Evolutionary conservation across 2,888 invertebrate genomes (phyloP).

Genomic region (Pimpla rufipes): DNA sequence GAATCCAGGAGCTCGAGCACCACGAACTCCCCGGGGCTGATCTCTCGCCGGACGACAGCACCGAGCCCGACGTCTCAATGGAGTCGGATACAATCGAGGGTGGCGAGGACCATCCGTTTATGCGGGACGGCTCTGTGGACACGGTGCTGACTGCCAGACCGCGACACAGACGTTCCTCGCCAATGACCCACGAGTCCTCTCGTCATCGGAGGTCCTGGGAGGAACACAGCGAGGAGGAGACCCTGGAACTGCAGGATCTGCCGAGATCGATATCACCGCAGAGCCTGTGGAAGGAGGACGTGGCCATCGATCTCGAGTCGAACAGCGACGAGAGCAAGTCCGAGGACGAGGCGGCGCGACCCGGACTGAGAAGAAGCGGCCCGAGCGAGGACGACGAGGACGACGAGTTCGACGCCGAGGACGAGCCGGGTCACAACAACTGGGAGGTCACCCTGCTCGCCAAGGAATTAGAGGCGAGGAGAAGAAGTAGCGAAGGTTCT

Average conservation of each 20-base stretch:
- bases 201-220: slow-evolving; percentile 90
- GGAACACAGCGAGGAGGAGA: slow-evolving; percentile 90
- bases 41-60: slow-evolving; percentile 78
- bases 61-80: slow-evolving; percentile 81
- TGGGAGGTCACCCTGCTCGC: slow-evolving; percentile 94
- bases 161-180: slow-evolving; percentile 76
- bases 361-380: slow-evolving; percentile 75
- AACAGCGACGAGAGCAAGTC: slow-evolving; percentile 85
- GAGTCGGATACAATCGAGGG: slow-evolving; percentile 85
- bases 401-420: slow-evolving; percentile 70
- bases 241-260: slow-evolving; percentile 89
- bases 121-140: slow-evolving; percentile 86
- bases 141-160: slow-evolving; percentile 81
- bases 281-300: slow-evolving; percentile 84
- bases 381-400: slow-evolving; percentile 72
- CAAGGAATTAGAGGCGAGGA: slow-evolving; percentile 88
- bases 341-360: slow-evolving; percentile 83
- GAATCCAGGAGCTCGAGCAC: slow-evolving; percentile 90
- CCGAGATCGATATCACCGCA: slow-evolving; percentile 86
- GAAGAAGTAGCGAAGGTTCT: slow-evolving; percentile 81
- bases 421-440: slow-evolving; percentile 86
- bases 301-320: slow-evolving; percentile 84
- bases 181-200: slow-evolving; percentile 78
- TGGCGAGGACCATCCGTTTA: slow-evolving; percentile 85
- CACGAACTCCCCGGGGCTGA: slow-evolving; percentile 64